Evolutionary conservation across 2,888 invertebrate species (phyloP).

Genomic region (Xestia rhomboidea): DNA sequence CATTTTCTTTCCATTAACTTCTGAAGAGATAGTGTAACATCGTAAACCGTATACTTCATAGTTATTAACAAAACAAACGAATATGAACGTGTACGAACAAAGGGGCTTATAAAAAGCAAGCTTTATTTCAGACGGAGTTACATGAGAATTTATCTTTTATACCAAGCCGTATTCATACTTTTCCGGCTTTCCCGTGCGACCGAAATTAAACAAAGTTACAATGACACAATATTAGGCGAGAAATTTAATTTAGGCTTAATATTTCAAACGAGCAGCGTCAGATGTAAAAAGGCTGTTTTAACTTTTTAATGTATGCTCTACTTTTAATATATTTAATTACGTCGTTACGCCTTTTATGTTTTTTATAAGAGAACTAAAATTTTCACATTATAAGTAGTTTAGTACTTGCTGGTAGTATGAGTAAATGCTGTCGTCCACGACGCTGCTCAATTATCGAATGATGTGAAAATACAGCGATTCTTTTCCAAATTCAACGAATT

Average conservation of each 20-base stretch:
- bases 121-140: constrained; percentile 37
- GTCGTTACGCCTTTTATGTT: not conserved
- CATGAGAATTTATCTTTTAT: constrained; percentile 55
- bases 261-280: constrained; percentile 50
- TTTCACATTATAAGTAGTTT: not conserved
- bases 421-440: not conserved
- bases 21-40: constrained; percentile 25
- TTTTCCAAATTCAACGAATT: too few species aligned
- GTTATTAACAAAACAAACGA: constrained; percentile 35
- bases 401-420: not conserved
- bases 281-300: constrained; percentile 22
- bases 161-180: constrained; percentile 45
- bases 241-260: constrained; percentile 59
- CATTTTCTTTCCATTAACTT: constrained; percentile 24
- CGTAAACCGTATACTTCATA: constrained; percentile 37
- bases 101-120: constrained; percentile 37
- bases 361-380: not conserved
- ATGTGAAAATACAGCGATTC: too few species aligned
- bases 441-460: not conserved
- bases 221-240: constrained; percentile 50
- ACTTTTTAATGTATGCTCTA: constrained; percentile 19
- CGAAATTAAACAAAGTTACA: constrained; percentile 60
- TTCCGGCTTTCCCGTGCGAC: constrained; percentile 45
- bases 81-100: constrained; percentile 22
- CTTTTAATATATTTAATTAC: not conserved